A percentile compares a stretch with the other conserved stretches of the same genome.
phyloP scores from a whole-genome alignment of 2,888 invertebrate species.

The Dasysyrphus tricinctus region DNA sequence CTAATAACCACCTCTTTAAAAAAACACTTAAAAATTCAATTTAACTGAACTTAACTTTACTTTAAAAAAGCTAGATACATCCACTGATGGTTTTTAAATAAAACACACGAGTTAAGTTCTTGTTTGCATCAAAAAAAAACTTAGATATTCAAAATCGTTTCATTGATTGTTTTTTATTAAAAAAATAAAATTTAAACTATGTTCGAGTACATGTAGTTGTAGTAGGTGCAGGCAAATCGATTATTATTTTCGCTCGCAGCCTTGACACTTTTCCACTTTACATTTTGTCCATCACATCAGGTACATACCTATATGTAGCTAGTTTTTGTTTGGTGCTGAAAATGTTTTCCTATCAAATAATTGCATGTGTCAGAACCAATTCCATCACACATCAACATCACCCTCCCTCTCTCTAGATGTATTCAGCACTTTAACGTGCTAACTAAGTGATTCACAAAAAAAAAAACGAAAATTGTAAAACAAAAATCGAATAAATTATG shows the following conservation, averaged over 20 bases:
- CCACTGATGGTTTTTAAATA: no score
- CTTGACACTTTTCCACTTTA: constrained; percentile 50
- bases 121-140: no score
- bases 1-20: no score
- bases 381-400: constrained; percentile 24
- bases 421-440: constrained; percentile 52
- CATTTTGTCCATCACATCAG: background rate
- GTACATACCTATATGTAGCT: background rate
- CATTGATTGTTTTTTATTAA: no score
- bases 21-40: no score
- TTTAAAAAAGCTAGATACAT: no score
- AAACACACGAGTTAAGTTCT: no score
- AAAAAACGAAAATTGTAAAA: background rate
- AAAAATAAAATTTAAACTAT: no score
- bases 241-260: constrained; percentile 11
- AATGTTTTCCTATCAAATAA: constrained; percentile 37
- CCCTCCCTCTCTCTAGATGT: background rate
- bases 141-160: no score
- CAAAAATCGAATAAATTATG: constrained; percentile 36
- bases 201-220: background rate
- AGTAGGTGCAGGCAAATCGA: constrained; percentile 7
- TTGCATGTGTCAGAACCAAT: constrained; percentile 58
- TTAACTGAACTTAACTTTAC: no score
- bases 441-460: constrained; percentile 36
- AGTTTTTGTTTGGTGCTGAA: constrained; percentile 20